Conservation (phyloP, 1,140 invertebrate genomes). For the Mamestra configurata region DNA sequence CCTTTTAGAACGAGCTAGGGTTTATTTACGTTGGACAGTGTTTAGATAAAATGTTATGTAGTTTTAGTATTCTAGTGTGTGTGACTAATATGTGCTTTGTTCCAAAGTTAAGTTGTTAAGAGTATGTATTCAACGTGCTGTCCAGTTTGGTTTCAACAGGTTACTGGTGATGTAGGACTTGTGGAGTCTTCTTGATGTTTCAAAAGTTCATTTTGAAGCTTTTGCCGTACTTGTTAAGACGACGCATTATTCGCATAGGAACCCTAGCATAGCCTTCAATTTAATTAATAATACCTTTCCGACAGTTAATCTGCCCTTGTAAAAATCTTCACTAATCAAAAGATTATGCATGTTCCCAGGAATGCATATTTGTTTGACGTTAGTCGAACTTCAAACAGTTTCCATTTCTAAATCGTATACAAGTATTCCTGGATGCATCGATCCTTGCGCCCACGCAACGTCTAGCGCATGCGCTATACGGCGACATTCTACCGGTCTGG, state of each 20-base stretch:
- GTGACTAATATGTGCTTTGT: neutral
- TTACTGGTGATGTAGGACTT: neutral
- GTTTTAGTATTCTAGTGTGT: neutral
- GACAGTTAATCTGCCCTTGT: too few relatives aligned
- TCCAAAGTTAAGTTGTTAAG: neutral
- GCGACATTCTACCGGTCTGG: conserved; percentile 27
- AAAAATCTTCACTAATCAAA: too few relatives aligned
- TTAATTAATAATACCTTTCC: too few relatives aligned
- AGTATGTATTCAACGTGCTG: neutral
- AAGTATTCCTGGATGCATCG: conserved; percentile 20
- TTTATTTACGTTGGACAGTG: neutral
- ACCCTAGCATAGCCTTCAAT: too few relatives aligned
- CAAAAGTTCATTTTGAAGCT: too few relatives aligned
- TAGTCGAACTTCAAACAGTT: neutral
- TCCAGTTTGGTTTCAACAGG: neutral
- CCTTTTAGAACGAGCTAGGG: neutral
- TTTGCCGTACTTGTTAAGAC: too few relatives aligned
- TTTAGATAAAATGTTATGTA: neutral
- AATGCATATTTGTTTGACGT: neutral
- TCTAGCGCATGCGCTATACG: conserved; percentile 15
- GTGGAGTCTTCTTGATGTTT: too few relatives aligned
- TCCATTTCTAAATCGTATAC: neutral
- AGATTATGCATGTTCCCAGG: neutral
- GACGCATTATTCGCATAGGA: too few relatives aligned
- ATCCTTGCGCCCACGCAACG: conserved; percentile 10